phyloP scores from a whole-genome alignment of 2,797 vertebrate species.

The Rhinella marina region DNA sequence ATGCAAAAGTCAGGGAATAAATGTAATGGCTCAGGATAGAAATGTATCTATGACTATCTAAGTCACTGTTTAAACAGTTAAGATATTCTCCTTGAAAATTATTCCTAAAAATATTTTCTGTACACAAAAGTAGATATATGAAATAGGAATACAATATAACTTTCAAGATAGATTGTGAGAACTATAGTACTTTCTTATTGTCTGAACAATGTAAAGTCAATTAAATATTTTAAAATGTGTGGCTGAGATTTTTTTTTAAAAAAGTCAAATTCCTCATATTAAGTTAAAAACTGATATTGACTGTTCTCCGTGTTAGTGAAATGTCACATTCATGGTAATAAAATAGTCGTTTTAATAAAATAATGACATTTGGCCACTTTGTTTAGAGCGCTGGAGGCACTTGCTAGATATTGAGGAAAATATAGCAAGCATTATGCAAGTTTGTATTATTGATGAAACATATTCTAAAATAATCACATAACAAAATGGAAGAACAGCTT shows the following conservation, averaged over 20 bases:
- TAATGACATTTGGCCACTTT: slow-evolving; percentile 58
- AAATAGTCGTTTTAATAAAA: slow-evolving; percentile 49
- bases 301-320: slow-evolving; percentile 30
- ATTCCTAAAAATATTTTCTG: not conserved
- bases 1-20: too few species aligned
- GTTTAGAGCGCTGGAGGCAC: slow-evolving; percentile 53
- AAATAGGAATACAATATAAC: too few species aligned
- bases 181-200: not conserved
- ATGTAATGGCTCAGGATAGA: too few species aligned
- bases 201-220: not conserved
- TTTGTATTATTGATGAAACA: slow-evolving; percentile 58
- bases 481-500: slow-evolving; percentile 51
- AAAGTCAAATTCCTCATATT: not conserved
- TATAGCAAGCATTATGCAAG: slow-evolving; percentile 45
- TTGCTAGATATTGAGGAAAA: slow-evolving; percentile 42
- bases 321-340: slow-evolving; percentile 54
- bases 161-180: not conserved
- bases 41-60: too few species aligned
- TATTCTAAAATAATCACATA: slow-evolving; percentile 54
- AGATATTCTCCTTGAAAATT: not conserved
- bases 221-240: not conserved
- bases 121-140: not conserved
- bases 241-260: not conserved
- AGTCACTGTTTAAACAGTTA: not conserved
- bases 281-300: slow-evolving; percentile 20